A percentile compares a stretch with the other conserved stretches of the same genome.
These are phyloP conservation scores for Aphelenchoides besseyi DNA, from an alignment of 1,140 invertebrate genomes.

Conservation along the genomic window DNA sequence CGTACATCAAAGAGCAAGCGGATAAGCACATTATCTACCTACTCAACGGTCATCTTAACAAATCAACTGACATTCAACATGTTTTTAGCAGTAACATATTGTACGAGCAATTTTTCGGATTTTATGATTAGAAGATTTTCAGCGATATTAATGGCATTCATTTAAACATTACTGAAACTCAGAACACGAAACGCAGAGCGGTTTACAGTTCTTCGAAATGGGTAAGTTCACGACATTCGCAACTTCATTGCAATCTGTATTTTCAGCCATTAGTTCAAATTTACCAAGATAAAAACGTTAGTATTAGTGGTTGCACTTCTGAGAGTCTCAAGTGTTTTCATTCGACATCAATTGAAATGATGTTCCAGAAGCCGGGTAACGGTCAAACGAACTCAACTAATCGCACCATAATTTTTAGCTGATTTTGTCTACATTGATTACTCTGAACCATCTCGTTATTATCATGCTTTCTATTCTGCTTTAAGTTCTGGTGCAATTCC, in stretches of 20 bases:
- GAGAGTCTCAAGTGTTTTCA: slow-evolving; percentile 3
- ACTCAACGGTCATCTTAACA: neutral
- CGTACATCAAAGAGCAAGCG: neutral
- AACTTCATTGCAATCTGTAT: no score
- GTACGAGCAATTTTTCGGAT: neutral
- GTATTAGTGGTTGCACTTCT: neutral
- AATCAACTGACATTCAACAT: neutral
- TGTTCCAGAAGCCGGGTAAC: slow-evolving; percentile 14
- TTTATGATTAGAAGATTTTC: neutral
- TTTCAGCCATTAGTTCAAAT: neutral
- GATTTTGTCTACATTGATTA: slow-evolving; percentile 8
- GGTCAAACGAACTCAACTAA: neutral
- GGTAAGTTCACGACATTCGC: no score
- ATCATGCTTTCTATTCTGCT: slow-evolving; percentile 72
- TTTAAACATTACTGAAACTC: neutral
- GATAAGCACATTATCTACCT: slow-evolving; percentile 1
- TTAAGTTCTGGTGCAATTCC: slow-evolving; percentile 83
- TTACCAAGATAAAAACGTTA: neutral
- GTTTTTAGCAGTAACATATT: slow-evolving; percentile 3
- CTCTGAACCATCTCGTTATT: neutral
- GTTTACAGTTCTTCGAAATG: neutral
- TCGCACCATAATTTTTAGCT: neutral
- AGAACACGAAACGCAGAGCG: neutral
- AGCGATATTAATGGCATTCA: neutral
- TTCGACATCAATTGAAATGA: neutral